Evolutionary conservation across 2,797 vertebrate species (phyloP).

Genomic region (Odontamblyopus rebecca): DNA sequence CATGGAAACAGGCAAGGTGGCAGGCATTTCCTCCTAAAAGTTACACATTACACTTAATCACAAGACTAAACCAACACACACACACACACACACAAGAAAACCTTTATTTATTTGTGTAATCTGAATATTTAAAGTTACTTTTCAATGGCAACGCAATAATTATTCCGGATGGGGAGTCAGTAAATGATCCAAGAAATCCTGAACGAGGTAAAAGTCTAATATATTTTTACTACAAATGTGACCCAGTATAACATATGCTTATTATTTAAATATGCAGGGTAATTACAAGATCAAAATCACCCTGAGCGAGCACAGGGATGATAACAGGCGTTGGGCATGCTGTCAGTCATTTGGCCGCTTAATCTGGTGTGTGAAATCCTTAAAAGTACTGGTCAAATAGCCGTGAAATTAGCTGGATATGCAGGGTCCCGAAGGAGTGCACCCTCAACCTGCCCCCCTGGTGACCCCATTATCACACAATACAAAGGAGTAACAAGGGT

Average conservation of each 20-base stretch:
- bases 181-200: background rate
- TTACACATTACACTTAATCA: too few species aligned
- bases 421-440: slow-evolving; percentile 15
- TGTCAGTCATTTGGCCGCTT: background rate
- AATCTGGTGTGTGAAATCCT: slow-evolving; percentile 1
- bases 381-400: slow-evolving; percentile 8
- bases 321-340: slow-evolving; percentile 8
- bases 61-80: too few species aligned
- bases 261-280: slow-evolving; percentile 2
- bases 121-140: too few species aligned
- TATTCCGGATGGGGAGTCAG: too few species aligned
- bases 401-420: slow-evolving; percentile 20
- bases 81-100: too few species aligned
- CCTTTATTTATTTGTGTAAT: too few species aligned
- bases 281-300: slow-evolving; percentile 11
- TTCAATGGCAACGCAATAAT: too few species aligned
- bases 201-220: background rate
- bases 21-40: too few species aligned
- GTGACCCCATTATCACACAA: slow-evolving; percentile 9
- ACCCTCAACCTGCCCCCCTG: slow-evolving; percentile 3
- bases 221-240: slow-evolving; percentile 9
- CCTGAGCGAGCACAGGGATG: background rate
- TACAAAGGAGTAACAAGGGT: background rate
- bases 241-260: background rate
- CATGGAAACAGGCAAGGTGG: too few species aligned